Base-by-base conservation (phyloP, 2,888 invertebrate genomes). In the Microctonus brassicae region DNA sequence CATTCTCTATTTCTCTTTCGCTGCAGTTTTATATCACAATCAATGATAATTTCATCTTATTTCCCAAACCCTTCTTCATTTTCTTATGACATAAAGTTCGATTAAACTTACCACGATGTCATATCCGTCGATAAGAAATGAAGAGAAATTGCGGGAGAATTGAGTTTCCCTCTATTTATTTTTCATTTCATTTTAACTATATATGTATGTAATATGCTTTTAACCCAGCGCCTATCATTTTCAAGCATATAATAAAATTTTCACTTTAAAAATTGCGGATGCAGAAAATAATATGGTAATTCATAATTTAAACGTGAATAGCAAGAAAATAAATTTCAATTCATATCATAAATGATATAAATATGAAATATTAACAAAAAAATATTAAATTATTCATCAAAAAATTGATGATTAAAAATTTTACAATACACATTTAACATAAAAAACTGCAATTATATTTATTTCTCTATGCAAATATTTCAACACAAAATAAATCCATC, bases 1-100 rank as follows among this genome's bases (percentile, higher is more conserved):
- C 62, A 39, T 17, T 53, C 53, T 36, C 36, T 20, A 42, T 55
- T 52, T n/a, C 24, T 53, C n/a, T 17, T 36, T 55, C 17, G 10
- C 34, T 55, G 52, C 29, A 61, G 62, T 55, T 39, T 62, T 53
- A 63, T 53, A 69, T 63, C 63, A 63, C 39, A 62, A 39, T 63
- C 62, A 53, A 42, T 52, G 47, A 60, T 47, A 47, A 69, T 39
- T 33, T 63, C 29, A 61, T 69, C 24, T 42, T n/a, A 53, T 29
- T 64, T 24, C 11, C n/a, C 36, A 34, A 24, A 53, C 24, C 13
- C 20, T 58, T 47, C n/a, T 55, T 42, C 22, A 64, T 64, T 63
- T 20, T 29, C 20, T 55, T 20, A 17, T 63, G 20, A 39, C 11
- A n/a, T n/a, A 11, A 26, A 63, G 29, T 63, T 70, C 47, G 42